A percentile compares a stretch with the other conserved stretches of the same genome.
phyloP scores from a whole-genome alignment of 2,113 vertebrate genomes.

The Eublepharis macularius region DNA sequence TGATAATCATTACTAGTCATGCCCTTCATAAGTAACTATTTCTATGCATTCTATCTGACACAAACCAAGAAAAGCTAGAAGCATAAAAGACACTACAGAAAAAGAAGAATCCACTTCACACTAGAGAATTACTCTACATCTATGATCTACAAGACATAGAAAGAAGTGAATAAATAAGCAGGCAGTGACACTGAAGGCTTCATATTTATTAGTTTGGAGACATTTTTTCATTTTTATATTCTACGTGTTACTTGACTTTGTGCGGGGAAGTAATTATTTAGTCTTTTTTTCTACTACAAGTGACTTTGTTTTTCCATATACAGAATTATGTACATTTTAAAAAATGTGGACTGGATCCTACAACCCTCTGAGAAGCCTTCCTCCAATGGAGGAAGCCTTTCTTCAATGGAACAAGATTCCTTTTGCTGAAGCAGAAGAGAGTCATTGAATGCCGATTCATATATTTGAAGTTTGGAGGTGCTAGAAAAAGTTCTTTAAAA shows the following conservation, averaged over 20 bases:
- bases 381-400: no score
- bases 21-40: constrained; percentile 57
- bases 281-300: neutral
- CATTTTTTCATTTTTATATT: constrained; percentile 8
- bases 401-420: no score
- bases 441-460: no score
- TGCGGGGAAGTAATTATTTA: neutral
- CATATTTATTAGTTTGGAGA: constrained; percentile 13
- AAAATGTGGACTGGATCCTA: no score
- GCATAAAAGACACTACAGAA: constrained; percentile 32
- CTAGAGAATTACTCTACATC: neutral
- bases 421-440: no score
- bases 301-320: neutral
- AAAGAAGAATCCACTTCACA: constrained; percentile 36
- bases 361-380: no score
- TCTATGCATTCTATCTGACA: constrained; percentile 23
- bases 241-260: neutral
- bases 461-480: no score
- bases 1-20: neutral
- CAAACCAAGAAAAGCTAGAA: constrained; percentile 54
- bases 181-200: constrained; percentile 26
- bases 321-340: neutral
- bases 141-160: constrained; percentile 44
- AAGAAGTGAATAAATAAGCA: constrained; percentile 48
- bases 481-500: no score